Percentiles rank a stretch among this genome's conserved stretches.
Conservation (phyloP, 1,140 invertebrate genomes). For the Eufriesea mexicana region DNA sequence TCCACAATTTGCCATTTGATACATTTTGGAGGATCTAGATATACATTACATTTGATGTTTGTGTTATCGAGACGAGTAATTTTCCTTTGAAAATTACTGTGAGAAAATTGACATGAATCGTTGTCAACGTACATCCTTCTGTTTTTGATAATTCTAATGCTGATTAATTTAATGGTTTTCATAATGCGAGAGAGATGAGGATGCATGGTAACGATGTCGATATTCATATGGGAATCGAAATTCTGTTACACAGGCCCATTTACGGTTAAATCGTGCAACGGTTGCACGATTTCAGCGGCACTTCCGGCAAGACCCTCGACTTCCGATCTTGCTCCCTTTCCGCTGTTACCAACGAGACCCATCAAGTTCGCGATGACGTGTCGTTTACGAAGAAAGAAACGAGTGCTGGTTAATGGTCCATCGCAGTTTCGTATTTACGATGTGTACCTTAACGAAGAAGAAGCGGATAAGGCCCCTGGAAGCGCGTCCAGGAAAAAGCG, state of each 20-base stretch:
- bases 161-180: too few species aligned
- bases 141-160: too few species aligned
- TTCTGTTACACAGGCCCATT: not conserved
- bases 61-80: too few species aligned
- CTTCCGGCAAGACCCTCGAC: conserved; percentile 15
- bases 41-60: too few species aligned
- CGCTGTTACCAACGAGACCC: not conserved
- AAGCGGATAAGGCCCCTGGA: not conserved
- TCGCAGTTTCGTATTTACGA: not conserved
- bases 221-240: not conserved
- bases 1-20: too few species aligned
- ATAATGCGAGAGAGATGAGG: too few species aligned
- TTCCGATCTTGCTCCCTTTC: not conserved
- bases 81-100: too few species aligned
- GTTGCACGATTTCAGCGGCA: conserved; percentile 38
- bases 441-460: not conserved
- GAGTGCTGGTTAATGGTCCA: not conserved
- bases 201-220: not conserved
- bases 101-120: too few species aligned
- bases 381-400: not conserved
- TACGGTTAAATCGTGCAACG: conserved; percentile 24
- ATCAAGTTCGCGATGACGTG: not conserved
- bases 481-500: too few species aligned
- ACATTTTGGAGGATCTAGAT: too few species aligned
- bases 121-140: too few species aligned